Conservation (phyloP, 2,888 invertebrate species). For the Subacronicta megacephala region DNA sequence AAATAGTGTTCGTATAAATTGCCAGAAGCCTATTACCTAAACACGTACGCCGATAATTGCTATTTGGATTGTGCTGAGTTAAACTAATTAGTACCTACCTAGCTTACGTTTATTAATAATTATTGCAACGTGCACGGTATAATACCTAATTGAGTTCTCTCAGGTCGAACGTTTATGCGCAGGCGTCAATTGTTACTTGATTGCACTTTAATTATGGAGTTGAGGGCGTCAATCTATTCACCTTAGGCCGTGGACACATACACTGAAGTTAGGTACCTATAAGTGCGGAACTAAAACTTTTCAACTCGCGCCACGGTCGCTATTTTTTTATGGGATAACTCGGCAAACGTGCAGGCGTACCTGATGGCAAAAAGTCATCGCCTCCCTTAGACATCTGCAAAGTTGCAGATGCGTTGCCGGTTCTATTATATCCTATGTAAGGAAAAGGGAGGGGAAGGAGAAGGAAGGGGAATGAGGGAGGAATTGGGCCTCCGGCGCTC, state of each 20-base stretch:
- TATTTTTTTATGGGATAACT: too few species aligned
- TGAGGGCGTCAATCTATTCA: neutral
- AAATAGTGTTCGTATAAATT: neutral
- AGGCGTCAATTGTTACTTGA: neutral
- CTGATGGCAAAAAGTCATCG: too few species aligned
- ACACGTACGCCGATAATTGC: neutral
- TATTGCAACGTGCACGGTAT: neutral
- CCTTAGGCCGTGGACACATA: neutral
- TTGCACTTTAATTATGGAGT: neutral
- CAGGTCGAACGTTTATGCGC: neutral
- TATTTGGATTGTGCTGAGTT: neutral
- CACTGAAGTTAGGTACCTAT: too few species aligned
- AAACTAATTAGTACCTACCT: neutral
- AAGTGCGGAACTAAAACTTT: too few species aligned
- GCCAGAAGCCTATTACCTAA: neutral
- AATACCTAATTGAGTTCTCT: slow-evolving; percentile 1
- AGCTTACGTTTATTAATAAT: neutral
- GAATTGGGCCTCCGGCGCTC: too few species aligned
- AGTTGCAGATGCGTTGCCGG: too few species aligned
- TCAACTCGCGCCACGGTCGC: too few species aligned
- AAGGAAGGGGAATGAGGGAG: too few species aligned
- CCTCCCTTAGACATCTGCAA: too few species aligned
- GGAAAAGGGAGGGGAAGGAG: too few species aligned
- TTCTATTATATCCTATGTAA: too few species aligned
- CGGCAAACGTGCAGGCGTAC: too few species aligned